Base-by-base conservation (phyloP, 2,888 invertebrate genomes). In the Scaptodrosophila latifasciaeformis region DNA sequence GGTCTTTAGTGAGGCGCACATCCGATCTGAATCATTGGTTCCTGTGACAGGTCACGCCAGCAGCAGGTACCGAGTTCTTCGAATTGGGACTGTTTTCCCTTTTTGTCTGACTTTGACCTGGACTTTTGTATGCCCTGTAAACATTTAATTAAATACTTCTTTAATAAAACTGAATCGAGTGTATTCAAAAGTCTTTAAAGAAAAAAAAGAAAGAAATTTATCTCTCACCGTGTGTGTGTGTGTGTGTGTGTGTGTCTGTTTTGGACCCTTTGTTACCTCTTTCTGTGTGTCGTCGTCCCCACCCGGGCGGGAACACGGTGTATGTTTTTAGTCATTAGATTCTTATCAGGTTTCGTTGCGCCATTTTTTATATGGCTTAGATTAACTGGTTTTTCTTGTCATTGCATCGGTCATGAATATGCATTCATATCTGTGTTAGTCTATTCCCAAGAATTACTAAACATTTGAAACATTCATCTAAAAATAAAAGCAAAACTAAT, bases 261-360 rank as follows among this genome's bases (percentile, higher is more conserved):
- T n/a, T n/a, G n/a, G n/a, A n/a, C n/a, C n/a, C n/a, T n/a, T n/a
- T n/a, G n/a, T n/a, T n/a, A n/a, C n/a, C n/a, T n/a, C n/a, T n/a
- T n/a, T n/a, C n/a, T n/a, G n/a, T n/a, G n/a, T n/a, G n/a, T n/a
- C n/a, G n/a, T n/a, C n/a, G n/a, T n/a, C n/a, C n/a, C n/a, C n/a
- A n/a, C n/a, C n/a, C n/a, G n/a, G n/a, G n/a, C n/a, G n/a, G n/a
- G n/a, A n/a, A n/a, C n/a, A n/a, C n/a, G 10, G 46, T 46, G 29
- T 46, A 19, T 34, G n/a, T 50, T 43, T 43, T 35, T 49, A 60
- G 60, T 62, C 55, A 66, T 62, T 66, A 55, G 79, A 76, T 76
- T 62, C 68, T 63, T 76, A 76, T 78, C 79, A 70, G 70, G 78
- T 63, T 72, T 47, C 39, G 49, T 57, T 61, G 49, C 49, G 27